Evolutionary conservation across 2,113 vertebrate species (phyloP).

Genomic region (Microtus oregoni): DNA sequence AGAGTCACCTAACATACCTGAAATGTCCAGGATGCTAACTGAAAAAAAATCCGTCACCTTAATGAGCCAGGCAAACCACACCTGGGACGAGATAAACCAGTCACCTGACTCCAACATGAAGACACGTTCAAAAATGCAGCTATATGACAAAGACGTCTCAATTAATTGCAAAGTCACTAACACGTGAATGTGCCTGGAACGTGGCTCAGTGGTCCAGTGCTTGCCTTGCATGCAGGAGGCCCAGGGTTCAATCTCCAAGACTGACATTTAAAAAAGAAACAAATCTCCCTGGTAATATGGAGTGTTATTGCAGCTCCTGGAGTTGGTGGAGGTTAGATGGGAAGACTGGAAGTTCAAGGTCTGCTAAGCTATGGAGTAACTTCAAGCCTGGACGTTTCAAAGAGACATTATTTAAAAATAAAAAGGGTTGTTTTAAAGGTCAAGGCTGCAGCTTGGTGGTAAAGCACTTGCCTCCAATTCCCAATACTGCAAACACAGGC

Average conservation of each 20-base stretch:
- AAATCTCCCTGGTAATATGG: not conserved
- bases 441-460: not conserved
- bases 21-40: conserved; percentile 4
- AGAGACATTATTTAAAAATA: not conserved
- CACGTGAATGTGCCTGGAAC: not conserved
- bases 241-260: not conserved
- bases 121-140: not conserved
- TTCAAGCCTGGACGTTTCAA: not conserved
- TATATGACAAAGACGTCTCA: not conserved
- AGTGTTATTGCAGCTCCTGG: not conserved
- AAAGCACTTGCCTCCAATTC: not conserved
- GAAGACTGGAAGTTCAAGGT: not conserved
- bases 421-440: not conserved
- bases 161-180: conserved; percentile 37
- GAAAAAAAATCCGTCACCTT: conserved; percentile 39
- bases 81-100: conserved; percentile 1
- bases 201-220: not conserved
- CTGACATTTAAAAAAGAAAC: not conserved
- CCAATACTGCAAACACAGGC: not conserved
- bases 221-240: not conserved
- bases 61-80: not conserved
- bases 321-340: not conserved
- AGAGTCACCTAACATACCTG: not conserved
- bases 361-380: not conserved
- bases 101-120: not conserved